These are phyloP conservation scores for Sebastes variabilis DNA, from an alignment of 2,797 vertebrate species.

Conservation along the genomic window DNA sequence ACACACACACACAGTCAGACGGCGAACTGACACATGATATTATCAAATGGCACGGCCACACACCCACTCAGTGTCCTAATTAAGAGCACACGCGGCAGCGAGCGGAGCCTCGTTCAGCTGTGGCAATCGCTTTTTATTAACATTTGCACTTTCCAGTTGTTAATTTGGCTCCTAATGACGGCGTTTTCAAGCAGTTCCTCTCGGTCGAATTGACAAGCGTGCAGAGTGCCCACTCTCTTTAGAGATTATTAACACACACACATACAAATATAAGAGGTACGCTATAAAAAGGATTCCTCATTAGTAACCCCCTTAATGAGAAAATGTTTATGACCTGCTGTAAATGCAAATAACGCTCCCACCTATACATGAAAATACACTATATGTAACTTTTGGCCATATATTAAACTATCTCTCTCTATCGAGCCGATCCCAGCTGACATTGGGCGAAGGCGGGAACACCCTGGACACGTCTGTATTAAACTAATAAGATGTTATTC, in stretches of 20 bases:
- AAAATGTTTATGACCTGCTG: background rate
- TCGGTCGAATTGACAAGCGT: background rate
- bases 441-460: too few relatives aligned
- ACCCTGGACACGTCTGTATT: background rate
- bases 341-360: background rate
- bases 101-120: conserved; percentile 25
- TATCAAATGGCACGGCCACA: conserved; percentile 36
- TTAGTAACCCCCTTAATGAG: background rate
- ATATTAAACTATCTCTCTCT: too few relatives aligned
- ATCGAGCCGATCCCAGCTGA: too few relatives aligned
- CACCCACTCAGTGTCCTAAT: conserved; percentile 56
- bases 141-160: conserved; percentile 21
- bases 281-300: background rate
- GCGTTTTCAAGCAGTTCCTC: background rate
- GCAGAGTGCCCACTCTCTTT: background rate
- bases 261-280: background rate
- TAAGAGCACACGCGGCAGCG: conserved; percentile 19
- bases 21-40: conserved; percentile 47
- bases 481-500: background rate
- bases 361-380: background rate
- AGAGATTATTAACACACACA: background rate
- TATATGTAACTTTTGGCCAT: too few relatives aligned
- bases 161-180: conserved; percentile 21
- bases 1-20: background rate
- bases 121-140: conserved; percentile 18